phyloP scores from a whole-genome alignment of 2,888 invertebrate species.

The Drosophila quasianomalipes region DNA sequence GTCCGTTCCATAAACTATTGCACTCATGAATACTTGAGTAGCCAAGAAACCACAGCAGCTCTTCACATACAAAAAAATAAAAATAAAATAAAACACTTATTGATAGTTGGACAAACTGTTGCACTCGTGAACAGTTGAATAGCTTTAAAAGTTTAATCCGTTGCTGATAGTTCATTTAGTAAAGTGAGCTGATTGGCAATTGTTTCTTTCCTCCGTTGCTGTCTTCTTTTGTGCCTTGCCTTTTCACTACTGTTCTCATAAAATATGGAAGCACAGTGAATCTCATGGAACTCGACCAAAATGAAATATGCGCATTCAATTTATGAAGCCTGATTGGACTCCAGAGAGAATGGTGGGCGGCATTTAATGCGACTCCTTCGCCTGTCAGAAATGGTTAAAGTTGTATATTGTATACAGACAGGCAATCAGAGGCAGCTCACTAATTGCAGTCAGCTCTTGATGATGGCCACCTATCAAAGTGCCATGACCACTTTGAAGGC shows the following conservation, averaged over 20 bases:
- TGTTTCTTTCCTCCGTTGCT: slow-evolving; percentile 20
- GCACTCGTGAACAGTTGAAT: neutral
- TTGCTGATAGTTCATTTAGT: slow-evolving; percentile 16
- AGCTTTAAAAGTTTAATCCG: neutral
- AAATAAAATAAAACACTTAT: slow-evolving; percentile 19
- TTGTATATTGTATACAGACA: slow-evolving; percentile 36
- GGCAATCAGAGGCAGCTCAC: slow-evolving; percentile 26
- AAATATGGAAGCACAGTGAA: slow-evolving; percentile 65
- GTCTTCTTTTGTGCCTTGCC: neutral
- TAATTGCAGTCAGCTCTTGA: slow-evolving; percentile 18
- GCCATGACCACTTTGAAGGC: slow-evolving; percentile 17
- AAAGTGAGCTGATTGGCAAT: slow-evolving; percentile 21
- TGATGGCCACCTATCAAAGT: slow-evolving; percentile 6
- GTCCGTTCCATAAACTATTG: slow-evolving; percentile 9
- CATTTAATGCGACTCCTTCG: neutral
- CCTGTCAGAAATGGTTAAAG: slow-evolving; percentile 35
- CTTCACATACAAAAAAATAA: neutral
- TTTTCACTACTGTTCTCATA: slow-evolving; percentile 53
- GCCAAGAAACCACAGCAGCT: slow-evolving; percentile 12
- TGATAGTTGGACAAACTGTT: slow-evolving; percentile 6
- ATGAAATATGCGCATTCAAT: slow-evolving; percentile 67
- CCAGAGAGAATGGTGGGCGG: slow-evolving; percentile 24
- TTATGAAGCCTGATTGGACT: slow-evolving; percentile 72
- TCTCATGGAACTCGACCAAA: slow-evolving; percentile 46
- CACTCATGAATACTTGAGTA: slow-evolving; percentile 24